Evolutionary conservation across 1,140 invertebrate species (phyloP).

Genomic region (Globodera rostochiensis): DNA sequence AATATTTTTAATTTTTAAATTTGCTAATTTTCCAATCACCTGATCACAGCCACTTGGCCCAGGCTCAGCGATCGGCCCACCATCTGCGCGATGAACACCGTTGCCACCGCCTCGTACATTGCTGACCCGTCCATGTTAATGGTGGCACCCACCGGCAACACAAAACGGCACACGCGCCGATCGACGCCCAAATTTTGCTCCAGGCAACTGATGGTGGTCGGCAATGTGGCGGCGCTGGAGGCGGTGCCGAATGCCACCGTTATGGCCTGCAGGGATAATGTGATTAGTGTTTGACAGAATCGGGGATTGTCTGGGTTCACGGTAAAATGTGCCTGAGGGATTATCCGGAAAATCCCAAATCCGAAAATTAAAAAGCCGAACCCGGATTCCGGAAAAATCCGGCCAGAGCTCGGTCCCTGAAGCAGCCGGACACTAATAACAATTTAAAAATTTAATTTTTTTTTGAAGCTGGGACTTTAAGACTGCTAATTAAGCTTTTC

Average conservation of each 20-base stretch:
- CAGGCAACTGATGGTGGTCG: conserved; percentile 79
- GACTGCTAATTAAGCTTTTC: too few relatives aligned
- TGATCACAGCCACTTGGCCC: conserved; percentile 78
- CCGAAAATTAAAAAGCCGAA: conserved; percentile 47
- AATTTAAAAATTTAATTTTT: too few relatives aligned
- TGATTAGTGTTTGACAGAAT: not conserved
- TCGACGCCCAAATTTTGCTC: conserved; percentile 69
- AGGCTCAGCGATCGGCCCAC: conserved; percentile 70
- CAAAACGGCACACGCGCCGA: conserved; percentile 80
- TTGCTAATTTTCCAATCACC: conserved; percentile 67
- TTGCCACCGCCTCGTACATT: conserved; percentile 70
- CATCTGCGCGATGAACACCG: conserved; percentile 72
- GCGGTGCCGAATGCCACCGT: conserved; percentile 70
- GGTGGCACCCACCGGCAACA: conserved; percentile 80
- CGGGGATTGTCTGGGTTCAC: conserved; percentile 68
- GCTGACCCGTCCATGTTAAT: conserved; percentile 69
- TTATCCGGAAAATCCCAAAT: conserved; percentile 60
- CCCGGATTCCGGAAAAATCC: too few relatives aligned
- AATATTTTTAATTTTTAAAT: too few relatives aligned
- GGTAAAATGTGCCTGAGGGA: too few relatives aligned
- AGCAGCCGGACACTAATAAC: too few relatives aligned
- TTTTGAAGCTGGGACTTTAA: too few relatives aligned
- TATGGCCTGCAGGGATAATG: not conserved
- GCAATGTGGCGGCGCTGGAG: conserved; percentile 76
- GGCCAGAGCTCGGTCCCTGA: too few relatives aligned